phyloP scores from a whole-genome alignment of 2,113 vertebrate species.

The Pipa parva region DNA sequence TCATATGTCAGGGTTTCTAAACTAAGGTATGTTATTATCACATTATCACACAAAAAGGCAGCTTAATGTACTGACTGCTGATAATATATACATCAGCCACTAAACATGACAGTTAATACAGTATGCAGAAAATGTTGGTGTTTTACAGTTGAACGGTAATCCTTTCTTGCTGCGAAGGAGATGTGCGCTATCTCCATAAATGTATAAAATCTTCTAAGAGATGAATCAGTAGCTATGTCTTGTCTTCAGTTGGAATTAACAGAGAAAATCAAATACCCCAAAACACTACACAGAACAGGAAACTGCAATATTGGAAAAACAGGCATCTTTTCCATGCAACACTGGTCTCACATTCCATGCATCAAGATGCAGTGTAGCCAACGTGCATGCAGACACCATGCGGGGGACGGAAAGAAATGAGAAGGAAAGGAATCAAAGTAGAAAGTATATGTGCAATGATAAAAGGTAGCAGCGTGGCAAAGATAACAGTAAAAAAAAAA shows the following conservation, averaged over 20 bases:
- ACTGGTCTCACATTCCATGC: neutral
- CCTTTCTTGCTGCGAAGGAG: neutral
- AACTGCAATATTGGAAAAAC: neutral
- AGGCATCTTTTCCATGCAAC: slow-evolving; percentile 5
- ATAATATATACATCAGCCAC: neutral
- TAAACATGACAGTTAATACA: neutral
- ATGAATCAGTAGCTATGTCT: neutral
- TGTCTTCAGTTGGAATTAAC: neutral
- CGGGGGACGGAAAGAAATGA: neutral
- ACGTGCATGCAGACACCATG: neutral
- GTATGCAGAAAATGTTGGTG: neutral
- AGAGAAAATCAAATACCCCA: neutral
- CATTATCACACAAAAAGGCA: neutral
- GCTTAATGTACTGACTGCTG: neutral
- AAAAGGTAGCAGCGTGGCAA: neutral
- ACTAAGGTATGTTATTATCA: too few species aligned
- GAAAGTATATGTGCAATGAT: too few species aligned
- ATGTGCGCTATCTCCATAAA: neutral
- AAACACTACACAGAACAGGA: neutral
- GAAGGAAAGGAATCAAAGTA: neutral
- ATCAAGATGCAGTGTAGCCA: neutral
- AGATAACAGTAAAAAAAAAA: neutral
- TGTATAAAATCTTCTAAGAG: neutral
- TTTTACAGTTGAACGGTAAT: neutral
- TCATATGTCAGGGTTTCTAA: too few species aligned